Evolutionary conservation across 2,797 vertebrate genomes (phyloP).

Genomic region (Acanthornis magna): DNA sequence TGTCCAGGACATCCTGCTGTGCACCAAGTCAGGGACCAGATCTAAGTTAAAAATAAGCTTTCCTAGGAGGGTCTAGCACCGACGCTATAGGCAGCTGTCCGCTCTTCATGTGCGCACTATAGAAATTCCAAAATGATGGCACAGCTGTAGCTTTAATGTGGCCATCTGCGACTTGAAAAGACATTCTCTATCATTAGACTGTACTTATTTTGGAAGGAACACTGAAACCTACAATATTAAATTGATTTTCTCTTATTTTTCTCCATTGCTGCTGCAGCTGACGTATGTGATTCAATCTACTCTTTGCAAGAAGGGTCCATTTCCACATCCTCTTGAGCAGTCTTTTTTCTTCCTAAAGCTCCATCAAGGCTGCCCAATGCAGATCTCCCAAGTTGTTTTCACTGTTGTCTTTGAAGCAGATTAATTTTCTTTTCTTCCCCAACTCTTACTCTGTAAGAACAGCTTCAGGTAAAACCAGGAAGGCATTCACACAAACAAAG

Average conservation of each 20-base stretch:
- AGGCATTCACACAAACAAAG: rapidly evolving
- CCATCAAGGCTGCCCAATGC: neutral
- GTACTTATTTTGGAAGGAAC: conserved; percentile 48
- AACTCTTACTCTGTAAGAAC: neutral
- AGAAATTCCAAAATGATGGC: conserved; percentile 7
- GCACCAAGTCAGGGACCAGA: neutral
- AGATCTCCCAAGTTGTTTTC: neutral
- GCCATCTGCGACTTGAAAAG: conserved; percentile 63
- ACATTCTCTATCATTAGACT: conserved; percentile 27
- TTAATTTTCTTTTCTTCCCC: neutral
- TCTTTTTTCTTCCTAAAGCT: neutral
- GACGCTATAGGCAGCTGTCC: neutral
- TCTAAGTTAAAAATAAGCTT: neutral
- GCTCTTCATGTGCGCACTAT: neutral
- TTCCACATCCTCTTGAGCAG: conserved; percentile 17
- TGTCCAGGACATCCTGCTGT: rapidly evolving
- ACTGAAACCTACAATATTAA: conserved; percentile 42
- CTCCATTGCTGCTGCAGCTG: neutral
- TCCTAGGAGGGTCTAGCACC: neutral
- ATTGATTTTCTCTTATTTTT: conserved; percentile 47
- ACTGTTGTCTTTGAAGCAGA: neutral
- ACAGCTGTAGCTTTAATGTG: conserved; percentile 50
- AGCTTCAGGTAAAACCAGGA: neutral
- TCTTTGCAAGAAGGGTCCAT: neutral
- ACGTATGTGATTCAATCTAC: neutral